Conservation (phyloP, 2,888 invertebrate species). For the Oasisia sp. region DNA sequence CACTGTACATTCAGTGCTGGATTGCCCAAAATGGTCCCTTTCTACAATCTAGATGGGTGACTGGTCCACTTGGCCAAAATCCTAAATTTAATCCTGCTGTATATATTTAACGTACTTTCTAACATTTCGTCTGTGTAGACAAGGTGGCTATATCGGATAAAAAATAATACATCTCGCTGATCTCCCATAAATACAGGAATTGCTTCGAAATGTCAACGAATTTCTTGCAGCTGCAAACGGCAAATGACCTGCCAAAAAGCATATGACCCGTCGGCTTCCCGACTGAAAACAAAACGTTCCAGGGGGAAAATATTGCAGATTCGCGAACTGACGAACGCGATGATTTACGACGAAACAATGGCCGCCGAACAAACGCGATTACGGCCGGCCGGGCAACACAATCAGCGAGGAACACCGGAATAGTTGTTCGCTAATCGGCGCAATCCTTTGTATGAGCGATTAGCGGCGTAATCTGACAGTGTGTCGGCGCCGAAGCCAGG, state of each 20-base stretch:
- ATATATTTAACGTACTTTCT: not conserved
- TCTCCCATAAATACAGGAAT: not conserved
- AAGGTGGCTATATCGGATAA: not conserved
- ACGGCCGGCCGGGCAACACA: not conserved
- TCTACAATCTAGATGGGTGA: too few relatives aligned
- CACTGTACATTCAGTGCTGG: too few relatives aligned
- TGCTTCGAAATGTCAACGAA: not conserved
- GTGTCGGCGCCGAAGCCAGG: not conserved
- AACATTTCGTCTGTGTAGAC: too few relatives aligned
- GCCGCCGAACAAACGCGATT: not conserved
- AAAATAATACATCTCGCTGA: not conserved
- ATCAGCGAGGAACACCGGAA: not conserved
- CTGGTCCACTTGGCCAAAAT: too few relatives aligned
- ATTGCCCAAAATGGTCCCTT: too few relatives aligned
- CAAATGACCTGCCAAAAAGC: not conserved
- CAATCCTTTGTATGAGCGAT: slow-evolving; percentile 9
- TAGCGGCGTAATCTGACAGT: not conserved
- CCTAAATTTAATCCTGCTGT: not conserved
- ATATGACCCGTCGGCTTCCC: not conserved
- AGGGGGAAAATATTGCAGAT: not conserved
- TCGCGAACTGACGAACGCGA: not conserved
- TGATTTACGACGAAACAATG: not conserved
- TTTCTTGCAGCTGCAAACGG: not conserved
- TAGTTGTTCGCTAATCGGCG: not conserved
- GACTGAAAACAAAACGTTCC: not conserved